Conservation (phyloP, 2,113 vertebrate species). For the Salvelinus namaycush region DNA sequence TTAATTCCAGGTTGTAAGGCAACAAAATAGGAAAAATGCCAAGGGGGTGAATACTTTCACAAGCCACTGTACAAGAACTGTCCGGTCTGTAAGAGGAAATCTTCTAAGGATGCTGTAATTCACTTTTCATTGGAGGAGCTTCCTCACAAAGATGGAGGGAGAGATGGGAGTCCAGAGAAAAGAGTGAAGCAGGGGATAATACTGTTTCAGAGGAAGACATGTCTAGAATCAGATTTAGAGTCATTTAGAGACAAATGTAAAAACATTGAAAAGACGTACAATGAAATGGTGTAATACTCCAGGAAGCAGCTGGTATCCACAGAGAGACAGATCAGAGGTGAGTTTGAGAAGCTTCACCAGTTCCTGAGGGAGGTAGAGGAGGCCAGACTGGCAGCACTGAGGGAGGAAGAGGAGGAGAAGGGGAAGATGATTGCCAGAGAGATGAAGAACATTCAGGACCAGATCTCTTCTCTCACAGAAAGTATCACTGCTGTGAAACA, state of each 20-base stretch:
- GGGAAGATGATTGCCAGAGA: slow-evolving; percentile 2
- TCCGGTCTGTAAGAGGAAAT: not conserved
- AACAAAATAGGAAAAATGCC: too few relatives aligned
- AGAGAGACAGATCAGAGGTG: not conserved
- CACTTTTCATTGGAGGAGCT: slow-evolving; percentile 17
- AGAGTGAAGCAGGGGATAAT: not conserved
- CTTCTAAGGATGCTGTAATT: not conserved
- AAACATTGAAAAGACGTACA: slow-evolving; percentile 25
- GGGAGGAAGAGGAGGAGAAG: not conserved
- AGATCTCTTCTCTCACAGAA: slow-evolving; percentile 17
- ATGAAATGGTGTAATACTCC: slow-evolving; percentile 22
- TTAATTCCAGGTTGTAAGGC: too few relatives aligned
- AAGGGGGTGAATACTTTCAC: too few relatives aligned
- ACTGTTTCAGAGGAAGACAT: not conserved
- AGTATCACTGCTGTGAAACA: not conserved
- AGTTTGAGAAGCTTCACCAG: too few relatives aligned
- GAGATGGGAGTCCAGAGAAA: not conserved
- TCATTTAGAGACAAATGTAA: slow-evolving; percentile 1
- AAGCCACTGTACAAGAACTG: too few relatives aligned
- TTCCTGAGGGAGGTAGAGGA: too few relatives aligned
- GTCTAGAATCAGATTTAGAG: not conserved
- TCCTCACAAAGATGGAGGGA: slow-evolving; percentile 22
- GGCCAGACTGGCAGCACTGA: too few relatives aligned
- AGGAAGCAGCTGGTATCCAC: not conserved
- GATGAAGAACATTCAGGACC: slow-evolving; percentile 13